Evolutionary conservation across 2,888 invertebrate genomes (phyloP).

Genomic region (Apeira syringaria): DNA sequence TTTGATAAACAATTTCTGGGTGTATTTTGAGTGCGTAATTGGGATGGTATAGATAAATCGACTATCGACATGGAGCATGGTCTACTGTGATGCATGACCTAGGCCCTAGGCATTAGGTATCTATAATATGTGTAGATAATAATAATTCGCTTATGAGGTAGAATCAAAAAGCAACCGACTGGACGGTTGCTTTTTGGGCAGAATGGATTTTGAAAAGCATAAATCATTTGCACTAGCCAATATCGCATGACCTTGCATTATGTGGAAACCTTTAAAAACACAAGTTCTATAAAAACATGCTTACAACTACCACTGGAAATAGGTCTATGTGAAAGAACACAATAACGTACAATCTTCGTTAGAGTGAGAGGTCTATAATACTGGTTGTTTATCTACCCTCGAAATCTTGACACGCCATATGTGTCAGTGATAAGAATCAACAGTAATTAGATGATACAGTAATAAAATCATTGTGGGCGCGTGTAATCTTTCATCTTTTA

Average conservation of each 20-base stretch:
- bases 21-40: no score
- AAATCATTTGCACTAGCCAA: not conserved
- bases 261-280: not conserved
- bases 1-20: no score
- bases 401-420: constrained; percentile 53
- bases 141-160: no score
- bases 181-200: no score
- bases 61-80: no score
- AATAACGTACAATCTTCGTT: not conserved
- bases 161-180: no score
- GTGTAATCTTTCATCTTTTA: constrained; percentile 49
- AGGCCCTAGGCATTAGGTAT: no score
- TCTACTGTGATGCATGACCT: no score
- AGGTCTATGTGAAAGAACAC: not conserved
- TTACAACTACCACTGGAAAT: not conserved
- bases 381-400: constrained; percentile 46
- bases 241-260: not conserved
- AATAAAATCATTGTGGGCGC: constrained; percentile 69
- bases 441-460: constrained; percentile 76
- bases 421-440: constrained; percentile 66
- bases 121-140: no score
- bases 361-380: not conserved
- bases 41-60: no score
- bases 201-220: no score
- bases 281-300: not conserved